Evolutionary conservation across 2,113 vertebrate species (phyloP).

Genomic region (Quiscalus mexicanus): DNA sequence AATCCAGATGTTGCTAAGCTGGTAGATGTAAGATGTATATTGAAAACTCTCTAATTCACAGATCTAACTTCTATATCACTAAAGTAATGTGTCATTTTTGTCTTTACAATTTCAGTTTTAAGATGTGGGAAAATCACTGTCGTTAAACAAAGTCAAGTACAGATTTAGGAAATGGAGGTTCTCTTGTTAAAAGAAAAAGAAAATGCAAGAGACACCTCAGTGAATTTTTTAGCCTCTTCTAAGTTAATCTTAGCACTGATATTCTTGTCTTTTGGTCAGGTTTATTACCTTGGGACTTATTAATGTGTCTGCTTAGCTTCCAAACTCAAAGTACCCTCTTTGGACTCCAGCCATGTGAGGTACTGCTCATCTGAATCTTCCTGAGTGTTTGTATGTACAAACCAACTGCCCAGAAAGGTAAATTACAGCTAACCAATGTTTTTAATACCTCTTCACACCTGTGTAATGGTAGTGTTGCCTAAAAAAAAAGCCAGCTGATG

Average conservation of each 20-base stretch:
- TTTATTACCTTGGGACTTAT: neutral
- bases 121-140: neutral
- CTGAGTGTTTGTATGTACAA: neutral
- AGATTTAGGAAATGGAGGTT: neutral
- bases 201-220: neutral
- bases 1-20: neutral
- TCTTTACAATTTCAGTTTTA: neutral
- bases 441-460: neutral
- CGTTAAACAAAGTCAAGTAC: neutral
- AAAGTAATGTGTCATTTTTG: neutral
- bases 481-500: neutral
- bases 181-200: neutral
- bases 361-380: neutral
- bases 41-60: neutral
- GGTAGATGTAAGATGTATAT: neutral
- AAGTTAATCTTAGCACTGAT: neutral
- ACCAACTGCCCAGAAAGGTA: neutral
- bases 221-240: neutral
- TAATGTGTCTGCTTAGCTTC: neutral
- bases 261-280: neutral
- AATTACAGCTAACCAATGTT: neutral
- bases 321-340: neutral
- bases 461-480: neutral
- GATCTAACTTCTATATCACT: neutral
- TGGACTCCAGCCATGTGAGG: neutral